Base-by-base conservation (phyloP, 2,113 vertebrate species). In the Macquaria australasica region DNA sequence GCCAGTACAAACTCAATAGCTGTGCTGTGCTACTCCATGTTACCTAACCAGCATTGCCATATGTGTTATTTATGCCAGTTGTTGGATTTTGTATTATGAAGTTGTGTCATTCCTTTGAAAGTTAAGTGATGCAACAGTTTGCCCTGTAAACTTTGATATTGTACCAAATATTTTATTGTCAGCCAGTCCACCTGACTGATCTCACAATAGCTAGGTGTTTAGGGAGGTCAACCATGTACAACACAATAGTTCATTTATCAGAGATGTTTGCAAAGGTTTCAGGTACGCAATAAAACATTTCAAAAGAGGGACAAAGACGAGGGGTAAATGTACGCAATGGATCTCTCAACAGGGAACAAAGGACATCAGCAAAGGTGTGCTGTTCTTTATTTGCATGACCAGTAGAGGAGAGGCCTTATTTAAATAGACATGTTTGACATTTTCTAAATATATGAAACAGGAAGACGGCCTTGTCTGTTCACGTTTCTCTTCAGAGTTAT, bases 211-310 rank as follows among this genome's bases (percentile, higher is more conserved):
- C 50, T 18, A 14, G 20, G 71, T 80, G 7, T 14, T 20, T 2
- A 60, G 8, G 45, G 50, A 71, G 77, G 50, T 83, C 50, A 79
- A 21, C 28, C 71, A 8, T 80, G 84, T 48, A 14, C 20, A 25
- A 51, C 20, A 81, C 70, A 89, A 71, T n/a, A 23, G 25, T 7
- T 31, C 15, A 45, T 62, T 79, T 79, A 73, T 77, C 71, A 20
- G 3, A 78, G 21, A 25, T 5, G 25, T 88, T 77, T 59, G 55
- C 77, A 51, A 68, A 73, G 59, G 23, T 74, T 56, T 77, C 23
- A n/a, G 23, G 10, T 39, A 18, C 28, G 12, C 43, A 71, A 55
- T 48, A 39, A 28, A 71, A 25, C 5, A 21, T 72, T 73, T 60
- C 0, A 48, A 25, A 66, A 70, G 3, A 0, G 23, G 45, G 15